Evolutionary conservation across 2,888 invertebrate species (phyloP).

Genomic region (Drosophila engyochracea): DNA sequence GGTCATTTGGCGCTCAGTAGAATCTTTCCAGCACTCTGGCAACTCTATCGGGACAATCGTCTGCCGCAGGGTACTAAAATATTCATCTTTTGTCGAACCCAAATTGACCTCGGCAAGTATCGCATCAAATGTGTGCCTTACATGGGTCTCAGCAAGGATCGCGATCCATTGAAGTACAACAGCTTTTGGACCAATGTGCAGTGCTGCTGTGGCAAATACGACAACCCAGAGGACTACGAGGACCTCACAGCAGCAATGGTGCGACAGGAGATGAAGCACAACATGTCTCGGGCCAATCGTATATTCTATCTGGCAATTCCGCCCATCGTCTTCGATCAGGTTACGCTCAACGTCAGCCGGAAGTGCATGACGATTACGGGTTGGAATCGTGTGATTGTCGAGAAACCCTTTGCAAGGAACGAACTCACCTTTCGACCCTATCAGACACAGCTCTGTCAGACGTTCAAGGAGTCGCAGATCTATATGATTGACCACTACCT

Average conservation of each 20-base stretch:
- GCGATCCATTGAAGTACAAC: conserved; percentile 58
- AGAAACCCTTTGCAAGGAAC: conserved; percentile 67
- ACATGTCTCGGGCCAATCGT: conserved; percentile 53
- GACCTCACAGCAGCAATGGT: conserved; percentile 38
- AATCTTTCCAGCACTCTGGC: conserved; percentile 64
- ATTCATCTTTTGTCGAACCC: conserved; percentile 55
- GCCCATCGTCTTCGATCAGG: conserved; percentile 54
- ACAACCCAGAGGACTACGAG: conserved; percentile 43
- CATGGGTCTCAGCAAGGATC: conserved; percentile 51
- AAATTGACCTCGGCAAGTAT: conserved; percentile 31
- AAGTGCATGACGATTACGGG: conserved; percentile 56
- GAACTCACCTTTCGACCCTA: conserved; percentile 48
- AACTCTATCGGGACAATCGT: conserved; percentile 62
- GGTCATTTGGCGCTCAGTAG: conserved; percentile 48
- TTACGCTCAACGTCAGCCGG: conserved; percentile 51
- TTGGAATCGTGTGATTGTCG: conserved; percentile 61
- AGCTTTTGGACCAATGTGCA: conserved; percentile 64
- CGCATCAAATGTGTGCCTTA: conserved; percentile 60
- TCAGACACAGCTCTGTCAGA: conserved; percentile 60
- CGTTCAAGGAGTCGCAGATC: conserved; percentile 67
- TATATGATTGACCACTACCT: conserved; percentile 68
- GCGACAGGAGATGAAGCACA: conserved; percentile 53
- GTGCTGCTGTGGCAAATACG: conserved; percentile 51
- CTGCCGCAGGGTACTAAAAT: conserved; percentile 60
- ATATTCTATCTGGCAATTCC: conserved; percentile 68